Evolutionary conservation across 2,113 vertebrate species (phyloP), one percentile per base, ranked within the genome.

Genomic region (Picathartes gymnocephalus): DNA sequence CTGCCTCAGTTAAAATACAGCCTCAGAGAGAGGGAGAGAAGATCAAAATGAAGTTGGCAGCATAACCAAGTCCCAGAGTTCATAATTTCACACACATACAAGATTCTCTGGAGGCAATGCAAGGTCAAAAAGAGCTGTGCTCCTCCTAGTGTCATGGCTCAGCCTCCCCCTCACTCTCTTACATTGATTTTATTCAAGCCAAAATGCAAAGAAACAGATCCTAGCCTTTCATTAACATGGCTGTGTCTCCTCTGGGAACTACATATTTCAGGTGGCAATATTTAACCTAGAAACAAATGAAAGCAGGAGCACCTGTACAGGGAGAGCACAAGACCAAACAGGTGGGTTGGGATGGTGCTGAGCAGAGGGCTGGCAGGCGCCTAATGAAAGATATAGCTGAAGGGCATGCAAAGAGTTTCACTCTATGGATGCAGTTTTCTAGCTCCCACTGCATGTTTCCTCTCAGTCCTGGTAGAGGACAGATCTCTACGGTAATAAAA

Each of bases 121-220:
- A 83, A 70, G 68, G 69, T 84, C 79, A 37, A 65, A 80, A 44
- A 83, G 47, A 79, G 48, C 44, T 61, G 22, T 50, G 47, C 30
- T 90, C 47, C 79, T 96, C 33, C 68, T 42, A 50, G 27, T 37
- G 54, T 65, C 42, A 45, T 9, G 15, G 28, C 37, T 92, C 58
- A 74, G 30, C 27, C 35, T 84, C 48, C 65, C 27, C 50, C 68
- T 85, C 54, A n/a, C 56, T 53, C 39, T 80, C 44, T n/a, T 37
- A 66, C 51, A 45, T 31, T 51, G 50, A 61, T 65, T 95, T 85
- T 39, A 65, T 82, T 65, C 78, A 81, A 82, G 9, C 11, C 54
- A 83, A 93, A 96, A 88, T 25, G 48, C n/a, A 81, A 91, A 81
- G 77, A 93, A 93, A 66, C 35, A 92, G 39, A 88, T 77, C 35